Evolutionary conservation across 2,113 vertebrate genomes (phyloP).

Genomic region (Triplophysa dalaica): DNA sequence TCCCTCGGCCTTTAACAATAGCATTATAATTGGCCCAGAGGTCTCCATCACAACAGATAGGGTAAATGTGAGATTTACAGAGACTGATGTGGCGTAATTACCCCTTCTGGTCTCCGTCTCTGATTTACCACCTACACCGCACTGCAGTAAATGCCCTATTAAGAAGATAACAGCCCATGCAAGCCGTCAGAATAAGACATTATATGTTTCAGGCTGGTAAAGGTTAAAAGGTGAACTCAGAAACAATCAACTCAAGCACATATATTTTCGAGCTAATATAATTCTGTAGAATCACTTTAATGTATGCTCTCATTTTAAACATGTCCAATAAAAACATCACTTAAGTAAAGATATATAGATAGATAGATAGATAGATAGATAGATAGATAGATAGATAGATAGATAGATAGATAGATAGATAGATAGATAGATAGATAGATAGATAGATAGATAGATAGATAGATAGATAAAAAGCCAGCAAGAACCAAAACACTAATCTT

Average conservation of each 20-base stretch:
- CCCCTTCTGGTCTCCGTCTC: slow-evolving; percentile 67
- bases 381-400: neutral
- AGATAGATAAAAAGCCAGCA: neutral
- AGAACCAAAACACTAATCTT: no score
- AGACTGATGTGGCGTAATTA: slow-evolving; percentile 75
- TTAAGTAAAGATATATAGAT: neutral
- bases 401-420: neutral
- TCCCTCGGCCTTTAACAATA: slow-evolving; percentile 66
- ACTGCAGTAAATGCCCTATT: slow-evolving; percentile 67
- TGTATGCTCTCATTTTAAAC: neutral
- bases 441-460: neutral
- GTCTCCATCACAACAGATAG: slow-evolving; percentile 70
- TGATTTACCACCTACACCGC: slow-evolving; percentile 65
- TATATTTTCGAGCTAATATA: slow-evolving; percentile 11
- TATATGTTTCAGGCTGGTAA: slow-evolving; percentile 44
- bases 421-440: neutral
- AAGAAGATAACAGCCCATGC: slow-evolving; percentile 62
- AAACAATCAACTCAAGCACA: slow-evolving; percentile 49
- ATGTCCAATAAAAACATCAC: neutral
- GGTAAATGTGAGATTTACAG: slow-evolving; percentile 76
- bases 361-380: neutral
- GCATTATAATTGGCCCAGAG: slow-evolving; percentile 69
- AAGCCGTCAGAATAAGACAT: slow-evolving; percentile 54
- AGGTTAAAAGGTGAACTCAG: slow-evolving; percentile 54
- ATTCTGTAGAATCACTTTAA: slow-evolving; percentile 15